phyloP scores from a whole-genome alignment of 2,797 vertebrate genomes.

The Sebastes aleutianus region DNA sequence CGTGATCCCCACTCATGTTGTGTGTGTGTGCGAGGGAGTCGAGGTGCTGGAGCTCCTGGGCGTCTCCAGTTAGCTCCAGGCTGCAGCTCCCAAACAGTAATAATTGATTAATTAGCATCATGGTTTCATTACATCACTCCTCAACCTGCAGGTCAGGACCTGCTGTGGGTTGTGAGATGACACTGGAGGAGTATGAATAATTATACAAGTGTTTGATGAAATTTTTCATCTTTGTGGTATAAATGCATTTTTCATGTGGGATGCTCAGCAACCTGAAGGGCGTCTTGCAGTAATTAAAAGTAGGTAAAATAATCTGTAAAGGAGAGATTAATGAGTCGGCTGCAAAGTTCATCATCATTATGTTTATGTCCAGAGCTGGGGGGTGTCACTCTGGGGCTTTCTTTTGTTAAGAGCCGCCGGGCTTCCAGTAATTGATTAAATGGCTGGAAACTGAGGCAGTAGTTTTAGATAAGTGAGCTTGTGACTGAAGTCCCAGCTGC shows the following conservation, averaged over 20 bases:
- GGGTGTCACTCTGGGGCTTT: not conserved
- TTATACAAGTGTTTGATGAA: not conserved
- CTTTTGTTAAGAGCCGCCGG: not conserved
- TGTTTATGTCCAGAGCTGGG: not conserved
- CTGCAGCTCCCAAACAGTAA: not conserved
- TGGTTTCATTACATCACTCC: not conserved
- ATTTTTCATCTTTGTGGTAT: not conserved
- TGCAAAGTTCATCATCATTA: not conserved
- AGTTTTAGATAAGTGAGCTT: not conserved
- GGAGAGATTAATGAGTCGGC: not conserved
- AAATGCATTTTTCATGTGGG: not conserved
- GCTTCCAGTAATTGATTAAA: not conserved
- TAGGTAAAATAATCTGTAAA: not conserved
- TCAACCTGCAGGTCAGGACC: too few relatives aligned
- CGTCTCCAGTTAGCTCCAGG: not conserved
- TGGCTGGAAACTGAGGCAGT: not conserved
- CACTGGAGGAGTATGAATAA: not conserved
- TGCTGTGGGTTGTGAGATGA: too few relatives aligned
- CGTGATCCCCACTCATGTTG: constrained; percentile 21
- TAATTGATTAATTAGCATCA: not conserved
- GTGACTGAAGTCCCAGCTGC: not conserved
- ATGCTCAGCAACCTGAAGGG: not conserved
- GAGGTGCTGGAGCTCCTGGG: not conserved
- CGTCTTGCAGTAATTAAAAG: not conserved
- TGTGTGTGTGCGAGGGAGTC: not conserved